These are phyloP conservation scores for Idaea straminata DNA, from an alignment of 2,888 invertebrate species.

Conservation along the genomic window DNA sequence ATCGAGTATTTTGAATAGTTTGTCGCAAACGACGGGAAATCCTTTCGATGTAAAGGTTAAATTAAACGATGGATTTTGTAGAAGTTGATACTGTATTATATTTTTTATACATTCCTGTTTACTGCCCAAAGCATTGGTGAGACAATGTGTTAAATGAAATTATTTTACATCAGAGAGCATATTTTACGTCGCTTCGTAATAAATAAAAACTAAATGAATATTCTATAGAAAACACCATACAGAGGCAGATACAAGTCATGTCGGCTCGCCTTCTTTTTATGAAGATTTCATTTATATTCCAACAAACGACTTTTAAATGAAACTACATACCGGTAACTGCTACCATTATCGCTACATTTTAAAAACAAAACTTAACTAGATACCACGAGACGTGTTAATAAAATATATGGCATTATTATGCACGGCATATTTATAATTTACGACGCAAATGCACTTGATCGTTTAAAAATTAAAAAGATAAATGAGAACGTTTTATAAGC, in stretches of 20 bases:
- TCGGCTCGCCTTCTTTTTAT: not conserved
- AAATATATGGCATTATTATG: not conserved
- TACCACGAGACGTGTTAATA: not conserved
- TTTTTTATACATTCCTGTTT: not conserved
- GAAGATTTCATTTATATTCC: not conserved
- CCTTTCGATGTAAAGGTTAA: conserved; percentile 7
- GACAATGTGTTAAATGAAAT: not conserved
- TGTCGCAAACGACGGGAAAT: conserved; percentile 10
- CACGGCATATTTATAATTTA: not conserved
- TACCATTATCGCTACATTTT: not conserved
- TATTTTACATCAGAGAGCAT: not conserved
- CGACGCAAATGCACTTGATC: not conserved
- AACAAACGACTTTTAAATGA: not conserved
- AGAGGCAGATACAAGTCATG: not conserved
- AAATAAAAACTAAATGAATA: not conserved
- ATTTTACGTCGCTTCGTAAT: not conserved
- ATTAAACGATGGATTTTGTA: conserved; percentile 1
- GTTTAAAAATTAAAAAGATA: conserved; percentile 3
- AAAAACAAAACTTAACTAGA: conserved; percentile 1
- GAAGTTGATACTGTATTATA: not conserved
- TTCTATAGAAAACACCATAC: not conserved
- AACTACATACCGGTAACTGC: not conserved
- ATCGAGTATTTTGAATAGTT: conserved; percentile 6
- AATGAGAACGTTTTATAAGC: conserved; percentile 2
- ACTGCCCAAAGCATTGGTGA: not conserved